Conservation (phyloP, 1,140 invertebrate genomes). For the Rhagoletis zephyria region DNA sequence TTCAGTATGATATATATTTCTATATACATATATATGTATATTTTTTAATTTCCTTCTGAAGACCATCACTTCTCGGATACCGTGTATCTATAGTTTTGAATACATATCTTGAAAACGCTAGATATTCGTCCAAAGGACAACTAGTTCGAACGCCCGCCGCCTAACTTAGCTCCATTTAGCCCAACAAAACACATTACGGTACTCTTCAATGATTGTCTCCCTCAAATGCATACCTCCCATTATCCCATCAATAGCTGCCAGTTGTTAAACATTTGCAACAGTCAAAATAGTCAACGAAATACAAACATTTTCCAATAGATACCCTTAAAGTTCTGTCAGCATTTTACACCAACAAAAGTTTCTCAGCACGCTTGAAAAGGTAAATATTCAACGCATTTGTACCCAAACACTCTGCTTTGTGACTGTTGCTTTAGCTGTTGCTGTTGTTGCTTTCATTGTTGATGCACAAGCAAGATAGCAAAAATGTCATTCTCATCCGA, state of each 20-base stretch:
- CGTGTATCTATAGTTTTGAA: too few relatives aligned
- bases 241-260: not conserved
- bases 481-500: slow-evolving; percentile 27
- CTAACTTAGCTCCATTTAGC: too few relatives aligned
- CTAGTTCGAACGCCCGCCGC: too few relatives aligned
- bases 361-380: not conserved
- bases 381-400: slow-evolving; percentile 52
- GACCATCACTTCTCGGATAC: too few relatives aligned
- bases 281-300: slow-evolving; percentile 20
- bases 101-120: too few relatives aligned
- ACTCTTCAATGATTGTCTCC: too few relatives aligned
- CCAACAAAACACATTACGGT: too few relatives aligned
- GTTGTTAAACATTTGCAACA: slow-evolving; percentile 8
- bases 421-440: slow-evolving; percentile 40
- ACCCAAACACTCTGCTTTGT: slow-evolving; percentile 39
- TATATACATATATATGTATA: too few relatives aligned
- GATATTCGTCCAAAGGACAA: too few relatives aligned
- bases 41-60: too few relatives aligned
- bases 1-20: too few relatives aligned
- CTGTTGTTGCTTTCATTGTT: slow-evolving; percentile 20
- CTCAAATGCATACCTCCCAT: not conserved
- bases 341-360: not conserved
- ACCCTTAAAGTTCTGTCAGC: not conserved
- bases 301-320: too few relatives aligned
- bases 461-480: slow-evolving; percentile 20